Conservation (phyloP, 2,113 vertebrate species). For the Murina feae region DNA sequence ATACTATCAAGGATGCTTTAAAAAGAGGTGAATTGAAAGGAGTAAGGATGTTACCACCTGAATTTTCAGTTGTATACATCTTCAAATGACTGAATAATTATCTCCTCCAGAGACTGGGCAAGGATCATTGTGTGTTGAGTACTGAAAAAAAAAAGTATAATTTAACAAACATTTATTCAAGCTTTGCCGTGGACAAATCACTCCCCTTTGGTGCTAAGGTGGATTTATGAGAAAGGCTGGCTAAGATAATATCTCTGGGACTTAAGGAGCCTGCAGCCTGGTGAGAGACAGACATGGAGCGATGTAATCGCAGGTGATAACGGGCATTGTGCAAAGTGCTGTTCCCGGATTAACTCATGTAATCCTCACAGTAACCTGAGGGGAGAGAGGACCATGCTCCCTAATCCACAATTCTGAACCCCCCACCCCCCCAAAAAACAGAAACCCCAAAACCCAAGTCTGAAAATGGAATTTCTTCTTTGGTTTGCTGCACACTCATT, state of each 20-base stretch:
- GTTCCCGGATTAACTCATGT: background rate
- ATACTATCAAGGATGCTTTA: background rate
- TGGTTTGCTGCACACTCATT: background rate
- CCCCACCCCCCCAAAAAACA: background rate
- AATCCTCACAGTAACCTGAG: background rate
- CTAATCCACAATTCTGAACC: background rate
- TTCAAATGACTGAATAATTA: background rate
- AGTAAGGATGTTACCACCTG: background rate
- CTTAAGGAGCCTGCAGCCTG: background rate
- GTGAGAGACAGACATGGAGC: background rate
- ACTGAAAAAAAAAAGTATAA: background rate
- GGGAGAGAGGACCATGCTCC: background rate
- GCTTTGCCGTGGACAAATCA: background rate
- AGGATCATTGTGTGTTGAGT: background rate
- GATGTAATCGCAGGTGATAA: rapidly evolving
- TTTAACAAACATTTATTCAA: conserved; percentile 11
- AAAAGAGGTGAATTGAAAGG: background rate
- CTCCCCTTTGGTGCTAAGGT: background rate
- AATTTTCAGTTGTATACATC: background rate
- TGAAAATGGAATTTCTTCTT: background rate
- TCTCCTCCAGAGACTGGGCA: background rate
- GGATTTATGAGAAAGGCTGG: background rate
- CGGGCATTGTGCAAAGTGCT: background rate
- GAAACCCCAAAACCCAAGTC: background rate
- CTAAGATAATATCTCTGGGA: background rate